phyloP scores from a whole-genome alignment of 2,888 invertebrate genomes.

The Drosophila crucigera region DNA sequence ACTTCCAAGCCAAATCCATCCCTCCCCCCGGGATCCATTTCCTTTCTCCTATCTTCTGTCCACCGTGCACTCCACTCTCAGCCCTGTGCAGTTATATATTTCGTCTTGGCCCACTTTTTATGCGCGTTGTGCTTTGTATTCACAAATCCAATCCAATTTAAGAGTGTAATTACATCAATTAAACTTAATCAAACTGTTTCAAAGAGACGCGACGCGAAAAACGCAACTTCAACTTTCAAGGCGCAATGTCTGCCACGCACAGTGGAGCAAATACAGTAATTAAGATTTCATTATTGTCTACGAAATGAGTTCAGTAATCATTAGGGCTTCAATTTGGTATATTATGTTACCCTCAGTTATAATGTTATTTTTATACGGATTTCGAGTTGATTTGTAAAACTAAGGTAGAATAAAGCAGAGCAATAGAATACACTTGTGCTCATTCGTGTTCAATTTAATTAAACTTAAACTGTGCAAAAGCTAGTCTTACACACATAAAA shows the following conservation, averaged over 20 bases:
- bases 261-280: constrained; percentile 18
- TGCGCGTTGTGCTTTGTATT: constrained; percentile 61
- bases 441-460: neutral
- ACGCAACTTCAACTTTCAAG: constrained; percentile 59
- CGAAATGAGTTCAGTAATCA: neutral
- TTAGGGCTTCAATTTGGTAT: neutral
- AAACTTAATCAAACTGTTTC: constrained; percentile 82
- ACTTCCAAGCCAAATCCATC: neutral
- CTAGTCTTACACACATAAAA: neutral
- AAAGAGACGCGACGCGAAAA: constrained; percentile 64
- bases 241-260: constrained; percentile 36
- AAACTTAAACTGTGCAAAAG: neutral
- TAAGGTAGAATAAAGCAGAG: neutral
- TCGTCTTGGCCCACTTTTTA: neutral
- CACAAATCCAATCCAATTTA: constrained; percentile 79
- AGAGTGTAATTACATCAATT: constrained; percentile 81
- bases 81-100: neutral
- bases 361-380: neutral
- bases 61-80: no score
- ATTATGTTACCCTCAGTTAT: neutral
- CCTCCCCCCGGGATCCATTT: neutral
- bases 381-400: neutral
- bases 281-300: neutral
- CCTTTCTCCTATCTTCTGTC: neutral
- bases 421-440: neutral